phyloP scores from a whole-genome alignment of 2,888 invertebrate genomes.

The Nomada fucata region DNA sequence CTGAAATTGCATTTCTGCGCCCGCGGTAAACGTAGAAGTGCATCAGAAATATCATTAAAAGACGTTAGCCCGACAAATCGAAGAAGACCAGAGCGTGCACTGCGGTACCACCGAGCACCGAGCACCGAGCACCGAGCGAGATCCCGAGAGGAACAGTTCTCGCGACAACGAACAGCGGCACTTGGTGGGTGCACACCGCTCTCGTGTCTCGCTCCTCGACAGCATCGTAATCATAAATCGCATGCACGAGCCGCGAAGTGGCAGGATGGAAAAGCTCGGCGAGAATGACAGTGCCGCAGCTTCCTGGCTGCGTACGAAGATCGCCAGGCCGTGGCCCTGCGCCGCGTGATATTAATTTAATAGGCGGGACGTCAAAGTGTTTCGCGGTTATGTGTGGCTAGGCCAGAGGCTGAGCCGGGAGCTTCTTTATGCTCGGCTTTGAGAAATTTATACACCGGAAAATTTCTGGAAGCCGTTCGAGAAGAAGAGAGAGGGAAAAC shows the following conservation, averaged over 20 bases:
- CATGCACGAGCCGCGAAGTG: constrained; percentile 7
- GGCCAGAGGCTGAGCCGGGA: constrained; percentile 1
- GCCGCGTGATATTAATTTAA: constrained; percentile 43
- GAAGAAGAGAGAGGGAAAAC: neutral
- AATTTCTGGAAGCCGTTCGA: constrained; percentile 16
- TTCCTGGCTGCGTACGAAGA: neutral
- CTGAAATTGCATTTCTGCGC: no score
- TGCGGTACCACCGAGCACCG: neutral
- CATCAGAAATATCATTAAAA: no score
- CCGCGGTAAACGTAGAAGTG: no score
- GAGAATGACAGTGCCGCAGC: constrained; percentile 1
- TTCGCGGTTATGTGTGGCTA: constrained; percentile 22
- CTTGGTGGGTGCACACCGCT: no score
- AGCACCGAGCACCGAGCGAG: neutral
- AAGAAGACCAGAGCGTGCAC: neutral
- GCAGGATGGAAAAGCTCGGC: neutral
- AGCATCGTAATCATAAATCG: constrained; percentile 22
- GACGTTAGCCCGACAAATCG: neutral
- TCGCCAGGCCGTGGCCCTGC: neutral
- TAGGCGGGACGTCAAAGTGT: constrained; percentile 48
- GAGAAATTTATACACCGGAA: constrained; percentile 29
- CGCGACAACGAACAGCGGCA: neutral
- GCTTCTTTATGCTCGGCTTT: constrained; percentile 23
- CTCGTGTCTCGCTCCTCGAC: constrained; percentile 3
- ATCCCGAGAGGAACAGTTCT: neutral